Percentiles rank a stretch among this genome's conserved stretches.
Evolutionary conservation across 2,797 vertebrate species (phyloP).

Genomic region (Pipistrellus kuhlii): DNA sequence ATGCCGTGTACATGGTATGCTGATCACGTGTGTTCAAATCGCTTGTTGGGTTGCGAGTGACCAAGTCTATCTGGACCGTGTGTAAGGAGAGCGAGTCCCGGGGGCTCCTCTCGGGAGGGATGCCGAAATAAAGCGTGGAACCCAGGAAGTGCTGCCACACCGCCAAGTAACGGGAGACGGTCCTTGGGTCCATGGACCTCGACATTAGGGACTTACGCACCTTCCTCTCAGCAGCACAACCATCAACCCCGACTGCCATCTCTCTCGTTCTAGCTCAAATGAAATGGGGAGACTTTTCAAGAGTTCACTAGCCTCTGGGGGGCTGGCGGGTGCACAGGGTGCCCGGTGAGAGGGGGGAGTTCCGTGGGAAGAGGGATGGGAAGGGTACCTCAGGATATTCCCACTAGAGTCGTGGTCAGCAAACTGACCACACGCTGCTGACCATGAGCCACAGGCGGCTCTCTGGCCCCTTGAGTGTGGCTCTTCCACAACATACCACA

Average conservation of each 20-base stretch:
- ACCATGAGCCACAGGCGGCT: too few species aligned
- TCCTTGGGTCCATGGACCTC: neutral
- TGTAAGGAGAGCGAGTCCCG: neutral
- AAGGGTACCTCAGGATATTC: neutral
- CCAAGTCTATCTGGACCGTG: too few species aligned
- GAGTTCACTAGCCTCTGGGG: accelerated
- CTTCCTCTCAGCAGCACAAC: neutral
- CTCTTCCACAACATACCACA: too few species aligned
- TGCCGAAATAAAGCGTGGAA: accelerated
- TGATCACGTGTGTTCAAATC: neutral
- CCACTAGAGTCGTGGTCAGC: too few species aligned
- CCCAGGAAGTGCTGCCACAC: neutral
- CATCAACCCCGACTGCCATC: neutral
- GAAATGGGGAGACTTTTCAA: neutral
- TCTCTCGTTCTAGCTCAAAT: neutral
- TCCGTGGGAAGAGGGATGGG: neutral
- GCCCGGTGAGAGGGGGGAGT: accelerated
- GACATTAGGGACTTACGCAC: accelerated
- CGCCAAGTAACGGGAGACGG: neutral
- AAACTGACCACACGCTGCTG: too few species aligned
- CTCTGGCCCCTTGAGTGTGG: too few species aligned
- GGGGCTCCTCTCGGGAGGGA: neutral
- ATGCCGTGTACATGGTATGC: neutral
- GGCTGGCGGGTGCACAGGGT: neutral
- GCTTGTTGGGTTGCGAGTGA: neutral